Conservation (phyloP, 2,113 vertebrate species). For the Carassius auratus region DNA sequence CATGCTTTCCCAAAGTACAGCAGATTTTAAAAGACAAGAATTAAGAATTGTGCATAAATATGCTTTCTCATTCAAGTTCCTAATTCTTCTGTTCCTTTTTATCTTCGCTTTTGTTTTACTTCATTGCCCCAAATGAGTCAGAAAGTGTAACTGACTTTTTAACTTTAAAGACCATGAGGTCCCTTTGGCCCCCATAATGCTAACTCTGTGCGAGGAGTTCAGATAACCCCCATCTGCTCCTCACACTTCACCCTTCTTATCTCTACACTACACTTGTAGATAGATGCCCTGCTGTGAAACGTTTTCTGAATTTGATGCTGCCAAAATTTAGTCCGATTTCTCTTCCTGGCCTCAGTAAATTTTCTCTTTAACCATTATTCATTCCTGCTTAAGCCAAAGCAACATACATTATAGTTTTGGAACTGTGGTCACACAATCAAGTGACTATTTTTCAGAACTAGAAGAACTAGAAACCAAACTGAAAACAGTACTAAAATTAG, state of each 20-base stretch:
- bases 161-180: too few relatives aligned
- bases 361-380: not conserved
- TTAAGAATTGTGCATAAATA: not conserved
- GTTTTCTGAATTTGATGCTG: constrained; percentile 19
- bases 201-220: not conserved
- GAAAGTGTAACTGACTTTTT: too few relatives aligned
- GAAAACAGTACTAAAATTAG: not conserved
- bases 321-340: not conserved
- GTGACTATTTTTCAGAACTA: not conserved
- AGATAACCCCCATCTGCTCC: constrained; percentile 24
- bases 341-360: not conserved
- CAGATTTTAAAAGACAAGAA: not conserved
- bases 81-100: not conserved
- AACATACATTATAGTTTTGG: not conserved
- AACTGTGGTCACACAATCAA: not conserved
- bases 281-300: constrained; percentile 1
- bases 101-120: not conserved
- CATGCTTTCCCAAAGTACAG: not conserved
- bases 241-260: constrained; percentile 43
- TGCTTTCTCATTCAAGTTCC: too few relatives aligned
- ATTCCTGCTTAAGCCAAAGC: not conserved
- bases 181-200: not conserved
- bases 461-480: too few relatives aligned
- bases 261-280: constrained; percentile 31
- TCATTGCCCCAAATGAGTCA: not conserved